phyloP scores from a whole-genome alignment of 2,888 invertebrate genomes.

The Artemia sinica region DNA sequence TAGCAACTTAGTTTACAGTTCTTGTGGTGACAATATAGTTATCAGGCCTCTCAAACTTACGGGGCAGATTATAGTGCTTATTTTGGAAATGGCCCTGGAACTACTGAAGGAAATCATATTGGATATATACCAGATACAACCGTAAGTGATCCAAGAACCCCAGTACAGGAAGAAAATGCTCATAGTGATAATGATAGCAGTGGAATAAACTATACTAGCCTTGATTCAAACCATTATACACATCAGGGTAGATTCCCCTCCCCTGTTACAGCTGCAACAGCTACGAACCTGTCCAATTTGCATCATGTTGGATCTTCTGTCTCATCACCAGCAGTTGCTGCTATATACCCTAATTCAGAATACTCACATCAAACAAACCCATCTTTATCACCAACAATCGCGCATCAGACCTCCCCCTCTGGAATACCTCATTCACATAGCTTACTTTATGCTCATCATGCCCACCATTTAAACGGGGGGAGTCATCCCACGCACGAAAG shows the following conservation, averaged over 20 bases:
- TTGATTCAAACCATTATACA: constrained; percentile 47
- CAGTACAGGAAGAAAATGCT: constrained; percentile 12
- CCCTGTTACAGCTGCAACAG: constrained; percentile 28
- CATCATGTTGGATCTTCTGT: constrained; percentile 13
- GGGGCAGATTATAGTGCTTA: constrained; percentile 13
- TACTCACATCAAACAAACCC: constrained; percentile 23
- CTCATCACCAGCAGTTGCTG: constrained; percentile 24
- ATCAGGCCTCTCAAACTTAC: not conserved
- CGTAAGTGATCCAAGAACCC: constrained; percentile 13
- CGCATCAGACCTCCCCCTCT: constrained; percentile 25
- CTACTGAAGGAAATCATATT: not conserved
- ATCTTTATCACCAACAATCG: constrained; percentile 25
- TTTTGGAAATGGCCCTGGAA: constrained; percentile 10
- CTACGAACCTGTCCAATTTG: not conserved
- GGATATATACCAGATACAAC: constrained; percentile 1
- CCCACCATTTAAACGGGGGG: constrained; percentile 34
- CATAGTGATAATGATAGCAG: constrained; percentile 31
- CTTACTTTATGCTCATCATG: constrained; percentile 29
- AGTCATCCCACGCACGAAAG: constrained; percentile 33
- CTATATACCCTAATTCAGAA: constrained; percentile 25
- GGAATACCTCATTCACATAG: constrained; percentile 27
- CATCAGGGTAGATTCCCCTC: constrained; percentile 32
- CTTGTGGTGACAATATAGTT: constrained; percentile 8
- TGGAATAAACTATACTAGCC: constrained; percentile 71
- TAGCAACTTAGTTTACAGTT: constrained; percentile 3